Evolutionary conservation across 2,888 invertebrate species (phyloP).

Genomic region (Ferrisia virgata): DNA sequence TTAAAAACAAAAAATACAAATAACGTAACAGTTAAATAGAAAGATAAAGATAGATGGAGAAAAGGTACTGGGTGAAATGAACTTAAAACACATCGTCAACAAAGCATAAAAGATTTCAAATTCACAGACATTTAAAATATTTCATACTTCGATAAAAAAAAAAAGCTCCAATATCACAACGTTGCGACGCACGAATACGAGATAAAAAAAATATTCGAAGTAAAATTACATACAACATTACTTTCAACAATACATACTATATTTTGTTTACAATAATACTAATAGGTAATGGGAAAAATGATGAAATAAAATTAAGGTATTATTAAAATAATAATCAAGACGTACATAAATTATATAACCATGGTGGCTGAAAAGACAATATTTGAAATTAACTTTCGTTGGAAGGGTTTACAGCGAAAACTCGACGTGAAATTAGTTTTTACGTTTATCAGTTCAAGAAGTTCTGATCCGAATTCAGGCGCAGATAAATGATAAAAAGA

Average conservation of each 20-base stretch:
- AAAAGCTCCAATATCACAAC: constrained; percentile 17
- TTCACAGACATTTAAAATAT: constrained; percentile 10
- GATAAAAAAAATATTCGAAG: not conserved
- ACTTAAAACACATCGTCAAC: not conserved
- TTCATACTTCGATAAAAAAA: not conserved
- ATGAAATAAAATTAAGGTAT: too few relatives aligned
- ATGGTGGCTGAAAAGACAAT: too few relatives aligned
- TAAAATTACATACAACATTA: not conserved
- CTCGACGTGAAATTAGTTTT: too few relatives aligned
- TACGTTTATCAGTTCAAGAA: too few relatives aligned
- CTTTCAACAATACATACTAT: not conserved
- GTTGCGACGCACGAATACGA: constrained; percentile 3
- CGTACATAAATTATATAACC: too few relatives aligned
- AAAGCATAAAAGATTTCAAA: not conserved
- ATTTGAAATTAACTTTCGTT: too few relatives aligned
- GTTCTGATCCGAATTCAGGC: too few relatives aligned
- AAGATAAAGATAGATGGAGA: too few relatives aligned
- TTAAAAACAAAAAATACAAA: not conserved
- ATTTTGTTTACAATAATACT: not conserved
- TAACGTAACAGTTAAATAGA: not conserved
- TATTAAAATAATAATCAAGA: too few relatives aligned
- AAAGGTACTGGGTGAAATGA: not conserved
- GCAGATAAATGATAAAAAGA: too few relatives aligned
- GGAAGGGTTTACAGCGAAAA: too few relatives aligned
- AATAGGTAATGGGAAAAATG: too few relatives aligned